Evolutionary conservation across 2,888 invertebrate species (phyloP), one percentile per base, ranked within the genome.

Genomic region (Lypha dubia): DNA sequence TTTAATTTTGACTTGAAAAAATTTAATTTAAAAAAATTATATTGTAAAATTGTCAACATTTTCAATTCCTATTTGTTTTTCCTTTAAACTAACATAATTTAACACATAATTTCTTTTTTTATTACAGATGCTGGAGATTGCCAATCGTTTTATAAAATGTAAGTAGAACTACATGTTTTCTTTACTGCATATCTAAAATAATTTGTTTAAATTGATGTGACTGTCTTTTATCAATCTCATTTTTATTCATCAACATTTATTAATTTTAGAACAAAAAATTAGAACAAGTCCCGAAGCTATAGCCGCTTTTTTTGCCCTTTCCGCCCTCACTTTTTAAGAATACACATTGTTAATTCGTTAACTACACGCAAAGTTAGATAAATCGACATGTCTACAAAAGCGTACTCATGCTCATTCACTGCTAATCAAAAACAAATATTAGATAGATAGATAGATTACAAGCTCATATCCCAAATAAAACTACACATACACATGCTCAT

Each of bases 261-360:
- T 63, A 63, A 79, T 70, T 62, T 70, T n/a, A n/a, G 7, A 76
- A 17, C 22, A 22, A n/a, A 13, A 67, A 35, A 6, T 56, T 9
- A 58, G 4, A 44, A 46, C 15, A 51, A 62, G 9, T 4, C 17
- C 28, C 2, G 11, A 41, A 22, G 4, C 9, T 9, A n/a, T 11
- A 7, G 8, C 8, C 32, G 4, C 8, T 3, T 1, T 17, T 51
- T 28, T 17, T 17, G 22, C 8, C 51, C 46, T n/a, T 20, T 44
- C 20, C 5, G 13, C 76, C n/a, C 17, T 17, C 46, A 11, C 51
- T 46, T 41, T n/a, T 13, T 22, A 44, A 6, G 9, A 44, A 35
- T 11, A 44, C 8, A 44, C 46, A 44, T 65, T 58, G 84, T 84
- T 84, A 84, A 84, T 84, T 77, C 84, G 84, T 79, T 74, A 84